A percentile compares a stretch with the other conserved stretches of the same genome.
These are phyloP conservation scores for Trinorchestia longiramus DNA, from an alignment of 1,140 invertebrate genomes.

Conservation along the genomic window DNA sequence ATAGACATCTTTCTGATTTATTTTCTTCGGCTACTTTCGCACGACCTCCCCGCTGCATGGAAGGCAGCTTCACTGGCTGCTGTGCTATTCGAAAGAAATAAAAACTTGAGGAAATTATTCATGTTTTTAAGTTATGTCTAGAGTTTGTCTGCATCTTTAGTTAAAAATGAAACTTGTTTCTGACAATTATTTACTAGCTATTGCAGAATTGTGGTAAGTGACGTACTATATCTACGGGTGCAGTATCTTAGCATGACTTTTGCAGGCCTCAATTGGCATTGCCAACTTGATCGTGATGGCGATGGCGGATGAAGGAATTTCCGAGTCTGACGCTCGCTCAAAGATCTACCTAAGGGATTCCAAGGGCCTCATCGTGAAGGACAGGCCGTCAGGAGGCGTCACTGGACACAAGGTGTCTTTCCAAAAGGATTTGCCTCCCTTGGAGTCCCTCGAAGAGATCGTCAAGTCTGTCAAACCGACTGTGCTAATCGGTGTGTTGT, in stretches of 20 bases:
- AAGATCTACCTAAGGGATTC: slow-evolving; percentile 84
- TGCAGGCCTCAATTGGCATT: slow-evolving; percentile 87
- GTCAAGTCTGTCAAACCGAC: slow-evolving; percentile 87
- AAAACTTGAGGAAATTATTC: too few relatives aligned
- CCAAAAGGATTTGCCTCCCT: slow-evolving; percentile 84
- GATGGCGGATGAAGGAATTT: slow-evolving; percentile 84
- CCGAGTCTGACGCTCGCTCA: slow-evolving; percentile 80
- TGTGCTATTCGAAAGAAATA: too few relatives aligned
- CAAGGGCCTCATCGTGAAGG: slow-evolving; percentile 84
- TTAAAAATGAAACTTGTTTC: too few relatives aligned
- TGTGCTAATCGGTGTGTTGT: slow-evolving; percentile 80
- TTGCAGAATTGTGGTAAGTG: neutral
- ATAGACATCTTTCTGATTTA: too few relatives aligned
- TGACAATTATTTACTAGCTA: too few relatives aligned
- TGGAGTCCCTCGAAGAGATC: slow-evolving; percentile 82
- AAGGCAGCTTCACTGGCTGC: too few relatives aligned
- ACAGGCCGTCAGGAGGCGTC: slow-evolving; percentile 80
- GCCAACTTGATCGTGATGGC: slow-evolving; percentile 88
- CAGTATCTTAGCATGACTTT: neutral
- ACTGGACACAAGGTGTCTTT: slow-evolving; percentile 84
- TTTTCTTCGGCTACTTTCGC: too few relatives aligned
- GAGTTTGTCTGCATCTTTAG: too few relatives aligned
- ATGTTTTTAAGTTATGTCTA: too few relatives aligned
- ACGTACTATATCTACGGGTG: neutral
- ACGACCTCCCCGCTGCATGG: too few relatives aligned